These are phyloP conservation scores for Amiota mariae DNA, from an alignment of 2,888 invertebrate species.

Conservation along the genomic window DNA sequence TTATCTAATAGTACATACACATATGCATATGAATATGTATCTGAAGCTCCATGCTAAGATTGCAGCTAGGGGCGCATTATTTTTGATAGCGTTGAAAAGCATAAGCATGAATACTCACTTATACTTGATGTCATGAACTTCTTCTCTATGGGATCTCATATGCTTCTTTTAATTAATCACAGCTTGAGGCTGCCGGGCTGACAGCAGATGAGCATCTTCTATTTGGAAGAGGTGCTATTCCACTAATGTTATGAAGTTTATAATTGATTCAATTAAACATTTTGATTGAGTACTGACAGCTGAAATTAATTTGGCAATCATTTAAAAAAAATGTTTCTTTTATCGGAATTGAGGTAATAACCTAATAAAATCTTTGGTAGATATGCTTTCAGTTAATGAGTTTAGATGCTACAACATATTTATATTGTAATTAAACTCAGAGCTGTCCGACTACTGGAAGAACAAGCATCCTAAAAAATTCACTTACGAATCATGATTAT, in stretches of 20 bases:
- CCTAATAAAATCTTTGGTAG: too few relatives aligned
- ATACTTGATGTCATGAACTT: neutral
- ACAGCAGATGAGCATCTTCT: constrained; percentile 2
- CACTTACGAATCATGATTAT: too few relatives aligned
- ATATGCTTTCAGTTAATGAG: too few relatives aligned
- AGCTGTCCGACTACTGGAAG: too few relatives aligned
- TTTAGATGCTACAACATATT: too few relatives aligned
- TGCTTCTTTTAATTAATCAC: constrained; percentile 12
- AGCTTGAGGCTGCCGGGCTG: neutral
- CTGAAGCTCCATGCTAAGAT: too few relatives aligned
- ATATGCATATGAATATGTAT: too few relatives aligned
- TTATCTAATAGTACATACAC: too few relatives aligned
- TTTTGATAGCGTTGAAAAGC: constrained; percentile 5
- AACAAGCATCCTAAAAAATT: too few relatives aligned
- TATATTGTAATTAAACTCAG: too few relatives aligned
- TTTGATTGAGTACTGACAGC: constrained; percentile 2
- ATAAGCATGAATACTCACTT: too few relatives aligned
- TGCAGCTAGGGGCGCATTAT: neutral
- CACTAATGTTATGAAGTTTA: neutral
- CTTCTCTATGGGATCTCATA: neutral
- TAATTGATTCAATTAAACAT: constrained; percentile 1
- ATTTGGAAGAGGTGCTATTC: neutral
- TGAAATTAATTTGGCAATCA: neutral
- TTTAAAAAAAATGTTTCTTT: neutral
- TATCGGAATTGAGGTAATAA: neutral